Conservation (phyloP, 2,113 vertebrate genomes). For the Benitochromis conjunctus region DNA sequence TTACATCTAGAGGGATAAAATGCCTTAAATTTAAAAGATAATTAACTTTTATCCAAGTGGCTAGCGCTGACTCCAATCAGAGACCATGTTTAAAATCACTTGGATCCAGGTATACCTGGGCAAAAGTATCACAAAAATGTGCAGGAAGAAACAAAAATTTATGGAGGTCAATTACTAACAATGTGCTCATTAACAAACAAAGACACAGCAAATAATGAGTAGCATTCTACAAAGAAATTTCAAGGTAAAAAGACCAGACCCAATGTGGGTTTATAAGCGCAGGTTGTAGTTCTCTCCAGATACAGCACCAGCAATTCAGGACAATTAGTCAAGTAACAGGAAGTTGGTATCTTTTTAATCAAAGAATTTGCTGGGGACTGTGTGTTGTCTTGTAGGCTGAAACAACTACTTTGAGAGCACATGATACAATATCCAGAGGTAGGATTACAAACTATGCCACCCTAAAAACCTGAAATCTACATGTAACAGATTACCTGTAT, state of each 20-base stretch:
- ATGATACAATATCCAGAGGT: neutral
- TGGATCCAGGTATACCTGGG: neutral
- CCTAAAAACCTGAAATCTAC: neutral
- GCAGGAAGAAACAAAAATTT: neutral
- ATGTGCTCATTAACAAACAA: neutral
- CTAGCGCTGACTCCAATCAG: neutral
- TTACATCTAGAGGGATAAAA: neutral
- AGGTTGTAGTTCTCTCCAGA: neutral
- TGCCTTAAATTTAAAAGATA: neutral
- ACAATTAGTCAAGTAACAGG: neutral
- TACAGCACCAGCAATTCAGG: neutral
- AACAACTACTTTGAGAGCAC: neutral
- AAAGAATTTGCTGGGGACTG: neutral
- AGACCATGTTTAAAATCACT: neutral
- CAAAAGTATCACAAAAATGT: neutral
- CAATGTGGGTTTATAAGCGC: neutral
- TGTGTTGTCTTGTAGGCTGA: neutral
- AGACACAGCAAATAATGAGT: neutral
- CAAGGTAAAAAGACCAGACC: neutral
- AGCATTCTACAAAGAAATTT: neutral
- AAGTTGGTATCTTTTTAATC: neutral
- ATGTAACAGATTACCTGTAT: neutral
- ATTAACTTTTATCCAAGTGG: neutral
- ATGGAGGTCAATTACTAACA: neutral
- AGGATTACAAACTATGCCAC: neutral